A percentile compares a stretch with the other conserved stretches of the same genome.
phyloP scores from a whole-genome alignment of 2,888 invertebrate genomes.

The Eremobia ochroleuca region DNA sequence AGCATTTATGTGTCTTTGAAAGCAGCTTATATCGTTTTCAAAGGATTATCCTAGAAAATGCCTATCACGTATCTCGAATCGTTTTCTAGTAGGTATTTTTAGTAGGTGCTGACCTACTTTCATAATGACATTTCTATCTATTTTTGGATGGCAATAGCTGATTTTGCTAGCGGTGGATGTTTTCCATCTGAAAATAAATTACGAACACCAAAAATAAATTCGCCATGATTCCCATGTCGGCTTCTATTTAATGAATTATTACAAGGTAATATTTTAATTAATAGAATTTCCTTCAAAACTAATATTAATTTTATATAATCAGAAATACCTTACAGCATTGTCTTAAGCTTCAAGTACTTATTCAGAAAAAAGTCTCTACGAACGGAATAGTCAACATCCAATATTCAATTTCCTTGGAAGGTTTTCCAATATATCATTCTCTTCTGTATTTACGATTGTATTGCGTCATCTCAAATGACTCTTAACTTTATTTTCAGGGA shows the following conservation, averaged over 20 bases:
- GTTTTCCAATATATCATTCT: conserved; percentile 44
- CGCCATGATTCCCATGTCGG: background rate
- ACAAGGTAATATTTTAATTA: background rate
- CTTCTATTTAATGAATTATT: background rate
- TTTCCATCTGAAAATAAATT: background rate
- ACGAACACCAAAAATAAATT: background rate
- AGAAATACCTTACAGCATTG: conserved; percentile 4
- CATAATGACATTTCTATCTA: background rate
- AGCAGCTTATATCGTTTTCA: background rate
- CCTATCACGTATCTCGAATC: conserved; percentile 5
- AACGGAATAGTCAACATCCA: conserved; percentile 29
- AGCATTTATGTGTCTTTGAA: conserved; percentile 24
- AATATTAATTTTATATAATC: background rate
- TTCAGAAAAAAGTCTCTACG: conserved; percentile 20
- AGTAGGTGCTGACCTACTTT: too few relatives aligned
- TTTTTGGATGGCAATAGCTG: background rate
- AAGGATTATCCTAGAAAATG: conserved; percentile 30
- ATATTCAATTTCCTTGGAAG: conserved; percentile 53
- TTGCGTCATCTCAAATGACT: conserved; percentile 42
- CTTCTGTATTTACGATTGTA: conserved; percentile 46
- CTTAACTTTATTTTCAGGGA: conserved; percentile 62
- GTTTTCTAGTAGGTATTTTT: background rate
- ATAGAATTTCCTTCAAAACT: background rate
- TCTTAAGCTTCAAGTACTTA: background rate
- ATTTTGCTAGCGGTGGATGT: background rate